Conservation (phyloP, 2,113 vertebrate species). For the Percopsis transmontana region DNA sequence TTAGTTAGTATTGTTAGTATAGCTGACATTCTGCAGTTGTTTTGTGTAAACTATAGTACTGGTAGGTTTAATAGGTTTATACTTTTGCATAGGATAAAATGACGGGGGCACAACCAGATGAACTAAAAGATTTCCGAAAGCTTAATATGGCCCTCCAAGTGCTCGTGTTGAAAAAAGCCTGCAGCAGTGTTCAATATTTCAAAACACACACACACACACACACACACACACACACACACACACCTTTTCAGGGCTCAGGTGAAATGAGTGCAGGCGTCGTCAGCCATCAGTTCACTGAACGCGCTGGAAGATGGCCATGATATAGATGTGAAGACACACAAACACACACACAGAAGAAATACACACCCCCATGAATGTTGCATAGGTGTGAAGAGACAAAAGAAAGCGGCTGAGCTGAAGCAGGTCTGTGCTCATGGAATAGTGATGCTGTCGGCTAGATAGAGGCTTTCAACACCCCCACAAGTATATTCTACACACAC, state of each 20-base stretch:
- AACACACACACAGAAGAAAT: conserved; percentile 9
- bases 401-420: conserved; percentile 51
- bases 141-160: conserved; percentile 12
- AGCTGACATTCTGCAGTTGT: too few species aligned
- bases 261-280: conserved; percentile 57
- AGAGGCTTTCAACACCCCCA: conserved; percentile 50
- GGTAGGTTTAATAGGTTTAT: too few species aligned
- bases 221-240: conserved; percentile 17
- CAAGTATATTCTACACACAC: conserved; percentile 42
- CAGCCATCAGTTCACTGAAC: conserved; percentile 52
- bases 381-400: conserved; percentile 63
- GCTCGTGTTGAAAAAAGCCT: conserved; percentile 11
- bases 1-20: too few species aligned
- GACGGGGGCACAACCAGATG: too few species aligned
- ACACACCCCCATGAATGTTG: conserved; percentile 49
- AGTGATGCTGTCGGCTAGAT: conserved; percentile 59
- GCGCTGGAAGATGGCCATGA: conserved; percentile 32
- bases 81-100: too few species aligned
- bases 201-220: conserved; percentile 15
- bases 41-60: too few species aligned
- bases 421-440: conserved; percentile 59
- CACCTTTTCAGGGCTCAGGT: conserved; percentile 47
- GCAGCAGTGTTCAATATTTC: conserved; percentile 52
- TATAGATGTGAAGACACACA: conserved; percentile 17
- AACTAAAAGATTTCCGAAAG: conserved; percentile 13